These are phyloP conservation scores for Drosophila quinaria DNA, from an alignment of 2,888 invertebrate species.

Conservation along the genomic window DNA sequence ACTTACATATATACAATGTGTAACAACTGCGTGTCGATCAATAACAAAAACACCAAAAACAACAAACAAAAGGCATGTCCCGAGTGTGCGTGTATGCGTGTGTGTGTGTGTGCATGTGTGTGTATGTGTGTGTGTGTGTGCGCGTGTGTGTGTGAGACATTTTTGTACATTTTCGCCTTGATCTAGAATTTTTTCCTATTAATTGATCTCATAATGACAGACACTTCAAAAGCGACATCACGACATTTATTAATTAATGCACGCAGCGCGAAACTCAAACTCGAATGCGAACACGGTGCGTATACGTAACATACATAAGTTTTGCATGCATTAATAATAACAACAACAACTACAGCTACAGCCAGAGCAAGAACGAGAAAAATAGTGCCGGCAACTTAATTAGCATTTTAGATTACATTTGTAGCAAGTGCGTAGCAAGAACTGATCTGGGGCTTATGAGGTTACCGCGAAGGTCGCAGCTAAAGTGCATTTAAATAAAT, in stretches of 20 bases:
- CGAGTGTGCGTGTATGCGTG: slow-evolving; percentile 19
- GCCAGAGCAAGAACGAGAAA: slow-evolving; percentile 20
- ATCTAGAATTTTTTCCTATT: slow-evolving; percentile 85
- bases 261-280: slow-evolving; percentile 52
- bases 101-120: slow-evolving; percentile 38
- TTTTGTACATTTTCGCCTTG: slow-evolving; percentile 78
- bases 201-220: slow-evolving; percentile 85
- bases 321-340: slow-evolving; percentile 63
- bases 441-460: slow-evolving; percentile 57
- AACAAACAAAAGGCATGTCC: slow-evolving; percentile 42
- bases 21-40: slow-evolving; percentile 53
- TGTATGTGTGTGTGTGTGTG: slow-evolving; percentile 49
- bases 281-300: slow-evolving; percentile 51
- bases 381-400: slow-evolving; percentile 82
- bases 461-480: slow-evolving; percentile 62
- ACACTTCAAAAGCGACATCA: slow-evolving; percentile 83
- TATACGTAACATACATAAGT: slow-evolving; percentile 72
- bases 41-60: slow-evolving; percentile 40
- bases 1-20: background rate
- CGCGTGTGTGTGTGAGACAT: slow-evolving; percentile 67
- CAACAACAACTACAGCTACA: slow-evolving; percentile 35
- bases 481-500: slow-evolving; percentile 58
- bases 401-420: slow-evolving; percentile 80
- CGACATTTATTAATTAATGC: slow-evolving; percentile 83
- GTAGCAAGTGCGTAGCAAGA: slow-evolving; percentile 71